Evolutionary conservation across 2,888 invertebrate species (phyloP), one percentile per base, ranked within the genome.

Genomic region (Parasteatoda lunata): DNA sequence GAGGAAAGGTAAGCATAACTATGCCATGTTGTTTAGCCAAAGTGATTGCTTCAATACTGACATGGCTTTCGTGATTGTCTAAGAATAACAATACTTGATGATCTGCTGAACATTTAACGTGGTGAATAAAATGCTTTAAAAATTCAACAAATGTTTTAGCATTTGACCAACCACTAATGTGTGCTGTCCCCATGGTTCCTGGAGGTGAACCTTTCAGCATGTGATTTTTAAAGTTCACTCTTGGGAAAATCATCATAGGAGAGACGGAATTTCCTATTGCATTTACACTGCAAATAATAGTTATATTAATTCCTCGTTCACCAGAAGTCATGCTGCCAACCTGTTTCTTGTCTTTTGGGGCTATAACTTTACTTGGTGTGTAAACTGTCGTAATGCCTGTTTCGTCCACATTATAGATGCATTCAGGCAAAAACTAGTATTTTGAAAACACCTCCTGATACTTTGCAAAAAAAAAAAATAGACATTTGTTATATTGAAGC

Each of bases 141-240:
- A 45, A 72, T 54, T 73, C 66, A 81, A 79, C 30, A 72, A 71
- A 80, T 59, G 11, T 71, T 49, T 80, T 45, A 65, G 80, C 49
- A 66, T 81, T 81, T 15, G 48, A 51, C 51, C 73, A 66, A 52
- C 73, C 81, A 65, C 47, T 72, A 66, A 66, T 15, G 47, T 73
- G 52, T 89, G 87, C 77, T 89, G 89, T 9, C 65, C 92, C 94
- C 95, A 94, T 91, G 94, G 94, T n/a, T 91, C 92, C 92, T 95
- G 95, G 49, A 94, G 94, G 66, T 92, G 92, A 47, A 92, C 92
- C 0, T 95, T 95, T 0, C 95, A 96, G 5, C 95, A 95, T 3
- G 93, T 92, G 3, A 51, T 90, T 85, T 72, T 94, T 94, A 91
- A 94, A 94, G 3, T 93, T 94, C 69, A 90, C 89, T 13, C 91